Evolutionary conservation across 2,113 vertebrate species (phyloP).

Genomic region (Rafetus swinhoei): DNA sequence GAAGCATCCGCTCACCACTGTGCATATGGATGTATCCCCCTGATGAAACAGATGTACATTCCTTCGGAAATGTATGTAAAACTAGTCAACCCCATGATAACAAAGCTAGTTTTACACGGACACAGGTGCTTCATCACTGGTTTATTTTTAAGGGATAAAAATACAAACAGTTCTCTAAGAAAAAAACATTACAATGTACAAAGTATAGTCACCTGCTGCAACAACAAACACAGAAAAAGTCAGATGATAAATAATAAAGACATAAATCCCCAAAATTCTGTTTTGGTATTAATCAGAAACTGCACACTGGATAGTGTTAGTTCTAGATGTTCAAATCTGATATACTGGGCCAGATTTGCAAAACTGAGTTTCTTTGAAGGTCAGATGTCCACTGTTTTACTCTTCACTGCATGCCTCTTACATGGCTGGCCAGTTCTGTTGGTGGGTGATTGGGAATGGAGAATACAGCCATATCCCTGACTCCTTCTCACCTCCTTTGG

Average conservation of each 20-base stretch:
- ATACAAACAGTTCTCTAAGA: neutral
- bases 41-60: neutral
- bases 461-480: neutral
- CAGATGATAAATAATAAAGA: neutral
- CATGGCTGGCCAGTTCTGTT: neutral
- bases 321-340: constrained; percentile 20
- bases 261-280: neutral
- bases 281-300: neutral
- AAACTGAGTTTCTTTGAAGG: neutral
- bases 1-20: neutral
- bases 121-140: neutral
- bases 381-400: neutral
- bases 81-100: neutral
- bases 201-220: neutral
- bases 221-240: neutral
- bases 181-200: neutral
- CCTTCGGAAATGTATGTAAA: constrained; percentile 8
- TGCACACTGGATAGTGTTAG: constrained; percentile 1
- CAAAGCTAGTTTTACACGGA: neutral
- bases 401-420: neutral
- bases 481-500: neutral
- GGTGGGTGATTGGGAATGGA: neutral
- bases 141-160: neutral
- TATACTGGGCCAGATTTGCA: neutral
- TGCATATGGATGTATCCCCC: neutral